Evolutionary conservation across 2,888 invertebrate genomes (phyloP), one percentile per base, ranked within the genome.

Genomic region (Lutraria lutraria): DNA sequence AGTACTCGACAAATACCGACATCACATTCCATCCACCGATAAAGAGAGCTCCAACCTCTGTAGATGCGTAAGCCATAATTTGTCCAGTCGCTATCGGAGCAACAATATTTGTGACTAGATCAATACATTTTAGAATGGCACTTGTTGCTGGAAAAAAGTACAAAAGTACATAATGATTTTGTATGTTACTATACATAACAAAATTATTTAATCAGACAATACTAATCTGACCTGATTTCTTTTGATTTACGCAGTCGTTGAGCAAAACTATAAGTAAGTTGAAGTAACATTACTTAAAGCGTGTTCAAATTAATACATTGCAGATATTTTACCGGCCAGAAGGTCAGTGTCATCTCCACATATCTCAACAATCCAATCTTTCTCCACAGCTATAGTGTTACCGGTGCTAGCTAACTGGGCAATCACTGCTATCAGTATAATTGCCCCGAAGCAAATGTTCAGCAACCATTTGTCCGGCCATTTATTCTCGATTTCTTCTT

Each of bases 331-430:
- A 96, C 96, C 95, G 76, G 97, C 96, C 60, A 97, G 94, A 87
- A 94, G 93, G 81, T 95, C 94, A 31, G 95, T 95, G 91, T 97
- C 96, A 54, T 94, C 94, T 0, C 93, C 95, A 86, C 97, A 96
- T 31, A 97, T 96, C 43, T 97, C 97, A 29, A 97, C 96, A 29
- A 97, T 95, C 97, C 97, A 97, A 93, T 97, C 97, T 87, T 96
- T 96, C 90, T 97, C 97, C 52, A 97, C 94, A n/a, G 95, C 94
- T 85, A 96, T 95, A 43, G 92, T 94, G 25, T 93, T 91, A 2
- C 96, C 97, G 21, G 96, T 93, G 34, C 96, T 96, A 13, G 96
- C 96, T 63, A 97, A 93, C 81, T 95, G 94, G 4, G 97, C 96
- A 29, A 97, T 86, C 60, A 96, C 94, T 16, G 97, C 97, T 19